These are phyloP conservation scores for Leptothorax acervorum DNA, from an alignment of 2,888 invertebrate species.

Conservation along the genomic window DNA sequence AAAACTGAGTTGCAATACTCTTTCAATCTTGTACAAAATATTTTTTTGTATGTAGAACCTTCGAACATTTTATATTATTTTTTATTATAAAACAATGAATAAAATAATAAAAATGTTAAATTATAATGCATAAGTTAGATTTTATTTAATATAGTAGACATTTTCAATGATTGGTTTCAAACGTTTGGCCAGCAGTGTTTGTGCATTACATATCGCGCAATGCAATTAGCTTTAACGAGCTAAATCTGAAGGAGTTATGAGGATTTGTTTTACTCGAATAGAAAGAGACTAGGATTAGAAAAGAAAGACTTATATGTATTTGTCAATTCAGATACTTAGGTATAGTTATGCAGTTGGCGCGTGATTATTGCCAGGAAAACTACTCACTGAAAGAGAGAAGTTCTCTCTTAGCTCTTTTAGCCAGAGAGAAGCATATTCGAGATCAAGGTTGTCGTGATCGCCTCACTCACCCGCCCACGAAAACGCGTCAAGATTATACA, in stretches of 20 bases:
- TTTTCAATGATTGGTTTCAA: no score
- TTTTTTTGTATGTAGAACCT: no score
- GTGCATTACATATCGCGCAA: background rate
- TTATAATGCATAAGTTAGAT: no score
- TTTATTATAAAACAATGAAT: no score
- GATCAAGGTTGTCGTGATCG: constrained; percentile 70
- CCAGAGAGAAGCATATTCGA: constrained; percentile 64
- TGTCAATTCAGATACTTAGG: background rate
- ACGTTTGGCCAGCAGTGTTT: no score
- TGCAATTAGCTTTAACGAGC: background rate
- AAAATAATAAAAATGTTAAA: no score
- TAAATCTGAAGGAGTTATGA: background rate
- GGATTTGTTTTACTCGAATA: background rate
- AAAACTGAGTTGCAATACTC: no score
- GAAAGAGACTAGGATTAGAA: background rate
- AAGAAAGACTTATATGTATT: background rate
- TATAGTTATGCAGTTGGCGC: constrained; percentile 3
- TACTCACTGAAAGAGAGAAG: constrained; percentile 30
- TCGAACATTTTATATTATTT: no score
- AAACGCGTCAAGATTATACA: constrained; percentile 50
- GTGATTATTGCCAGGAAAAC: constrained; percentile 54
- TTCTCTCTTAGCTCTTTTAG: constrained; percentile 31
- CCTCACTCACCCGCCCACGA: constrained; percentile 35
- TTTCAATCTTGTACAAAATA: no score
- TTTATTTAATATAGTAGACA: no score